These are phyloP conservation scores for Plutomurus gul DNA, from an alignment of 1,140 invertebrate species.

Conservation along the genomic window DNA sequence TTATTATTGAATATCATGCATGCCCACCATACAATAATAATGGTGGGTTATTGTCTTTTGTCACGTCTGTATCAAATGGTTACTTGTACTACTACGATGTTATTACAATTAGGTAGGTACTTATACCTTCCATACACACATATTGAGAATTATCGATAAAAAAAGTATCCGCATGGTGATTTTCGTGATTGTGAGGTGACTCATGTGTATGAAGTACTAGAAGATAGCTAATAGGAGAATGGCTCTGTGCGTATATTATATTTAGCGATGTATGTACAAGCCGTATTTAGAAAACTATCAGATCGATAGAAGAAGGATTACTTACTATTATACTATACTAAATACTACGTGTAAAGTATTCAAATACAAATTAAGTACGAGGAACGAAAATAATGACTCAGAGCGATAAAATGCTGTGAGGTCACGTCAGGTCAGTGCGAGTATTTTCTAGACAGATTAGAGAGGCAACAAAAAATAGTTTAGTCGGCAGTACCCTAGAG, in stretches of 20 bases:
- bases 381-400: no score
- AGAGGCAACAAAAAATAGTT: no score
- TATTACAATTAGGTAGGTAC: not conserved
- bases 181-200: slow-evolving; percentile 16
- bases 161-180: not conserved
- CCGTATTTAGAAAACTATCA: no score
- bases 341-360: no score
- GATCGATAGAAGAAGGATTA: no score
- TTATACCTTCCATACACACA: not conserved
- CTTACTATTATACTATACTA: no score
- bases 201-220: slow-evolving; percentile 4
- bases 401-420: no score
- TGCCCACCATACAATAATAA: not conserved
- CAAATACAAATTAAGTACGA: no score
- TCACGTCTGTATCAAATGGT: not conserved
- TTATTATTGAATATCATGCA: not conserved
- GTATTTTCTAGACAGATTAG: not conserved
- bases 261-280: not conserved
- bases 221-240: not conserved
- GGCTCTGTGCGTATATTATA: not conserved
- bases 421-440: not conserved
- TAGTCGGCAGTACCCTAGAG: no score
- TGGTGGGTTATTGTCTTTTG: not conserved
- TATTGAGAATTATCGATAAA: not conserved
- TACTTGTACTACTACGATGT: not conserved